Evolutionary conservation across 2,888 invertebrate species (phyloP).

Genomic region (Pammene fasciana): DNA sequence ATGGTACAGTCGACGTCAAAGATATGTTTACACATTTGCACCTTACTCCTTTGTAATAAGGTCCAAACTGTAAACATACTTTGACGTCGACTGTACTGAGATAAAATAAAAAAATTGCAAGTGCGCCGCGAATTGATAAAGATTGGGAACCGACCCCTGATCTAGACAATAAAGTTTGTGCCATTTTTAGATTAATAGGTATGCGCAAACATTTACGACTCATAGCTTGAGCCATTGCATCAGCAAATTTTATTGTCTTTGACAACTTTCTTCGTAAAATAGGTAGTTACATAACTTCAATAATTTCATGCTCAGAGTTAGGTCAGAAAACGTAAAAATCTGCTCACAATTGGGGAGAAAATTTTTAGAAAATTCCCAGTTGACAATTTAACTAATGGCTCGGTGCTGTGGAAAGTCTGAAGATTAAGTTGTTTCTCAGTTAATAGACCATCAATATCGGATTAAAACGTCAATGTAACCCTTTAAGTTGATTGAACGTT

Average conservation of each 20-base stretch:
- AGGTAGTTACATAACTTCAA: slow-evolving; percentile 27
- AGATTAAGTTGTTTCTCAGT: slow-evolving; percentile 36
- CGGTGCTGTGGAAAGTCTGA: slow-evolving; percentile 26
- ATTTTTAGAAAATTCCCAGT: slow-evolving; percentile 20
- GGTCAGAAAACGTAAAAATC: slow-evolving; percentile 17
- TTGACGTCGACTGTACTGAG: too few relatives aligned
- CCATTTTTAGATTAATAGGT: slow-evolving; percentile 74
- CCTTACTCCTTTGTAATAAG: too few relatives aligned
- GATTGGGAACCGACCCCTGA: too few relatives aligned
- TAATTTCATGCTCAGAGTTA: slow-evolving; percentile 30
- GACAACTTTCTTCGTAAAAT: slow-evolving; percentile 45
- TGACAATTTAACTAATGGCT: slow-evolving; percentile 38
- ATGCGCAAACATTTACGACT: slow-evolving; percentile 65
- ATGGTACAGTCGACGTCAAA: too few relatives aligned
- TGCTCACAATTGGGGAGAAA: slow-evolving; percentile 15
- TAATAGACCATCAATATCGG: slow-evolving; percentile 33
- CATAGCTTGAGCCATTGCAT: slow-evolving; percentile 63
- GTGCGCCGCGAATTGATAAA: too few relatives aligned
- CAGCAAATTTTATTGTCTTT: slow-evolving; percentile 47
- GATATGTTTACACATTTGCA: too few relatives aligned
- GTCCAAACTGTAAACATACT: too few relatives aligned
- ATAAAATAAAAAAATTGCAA: too few relatives aligned
- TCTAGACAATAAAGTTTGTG: slow-evolving; percentile 68
- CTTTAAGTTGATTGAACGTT: slow-evolving; percentile 30
- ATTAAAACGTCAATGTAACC: slow-evolving; percentile 28